Percentiles rank a stretch among this genome's conserved stretches.
Conservation (phyloP, 35 echinoderm and acorn worm species). For the Diadema setosum region DNA sequence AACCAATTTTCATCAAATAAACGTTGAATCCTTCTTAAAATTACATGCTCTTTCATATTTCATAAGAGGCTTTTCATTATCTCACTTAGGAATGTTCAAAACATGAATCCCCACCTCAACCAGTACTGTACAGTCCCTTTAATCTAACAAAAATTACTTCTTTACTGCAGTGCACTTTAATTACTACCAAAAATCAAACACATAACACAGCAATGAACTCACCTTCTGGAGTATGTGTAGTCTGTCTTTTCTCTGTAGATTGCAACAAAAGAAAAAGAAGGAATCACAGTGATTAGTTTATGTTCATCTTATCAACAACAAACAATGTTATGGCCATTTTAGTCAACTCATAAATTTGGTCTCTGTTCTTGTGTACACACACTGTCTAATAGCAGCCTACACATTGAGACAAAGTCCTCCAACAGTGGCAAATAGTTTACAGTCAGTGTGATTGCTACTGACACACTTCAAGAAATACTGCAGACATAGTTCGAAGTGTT, state of each 20-base stretch:
- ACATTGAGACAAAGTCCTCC: neutral
- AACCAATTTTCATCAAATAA: too few species aligned
- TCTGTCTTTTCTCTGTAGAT: constrained; percentile 77
- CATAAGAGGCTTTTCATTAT: neutral
- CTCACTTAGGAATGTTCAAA: neutral
- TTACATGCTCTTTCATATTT: neutral
- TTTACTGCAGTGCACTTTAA: neutral
- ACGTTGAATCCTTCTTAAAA: too few species aligned
- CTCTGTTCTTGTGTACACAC: neutral
- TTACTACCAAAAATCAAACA: neutral
- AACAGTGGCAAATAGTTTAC: too few species aligned
- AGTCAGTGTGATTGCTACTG: too few species aligned
- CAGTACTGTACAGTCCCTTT: neutral
- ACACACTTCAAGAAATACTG: too few species aligned
- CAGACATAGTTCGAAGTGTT: too few species aligned
- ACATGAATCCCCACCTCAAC: neutral
- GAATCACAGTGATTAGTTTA: neutral
- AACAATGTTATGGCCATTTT: neutral
- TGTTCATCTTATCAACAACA: neutral
- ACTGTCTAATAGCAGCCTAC: neutral
- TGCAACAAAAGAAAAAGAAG: neutral
- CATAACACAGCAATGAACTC: neutral
- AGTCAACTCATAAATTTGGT: too few species aligned
- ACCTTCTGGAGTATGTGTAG: constrained; percentile 76
- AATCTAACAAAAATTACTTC: neutral